Evolutionary conservation across 2,113 vertebrate genomes (phyloP).

Genomic region (Paradoxurus hermaphroditus): DNA sequence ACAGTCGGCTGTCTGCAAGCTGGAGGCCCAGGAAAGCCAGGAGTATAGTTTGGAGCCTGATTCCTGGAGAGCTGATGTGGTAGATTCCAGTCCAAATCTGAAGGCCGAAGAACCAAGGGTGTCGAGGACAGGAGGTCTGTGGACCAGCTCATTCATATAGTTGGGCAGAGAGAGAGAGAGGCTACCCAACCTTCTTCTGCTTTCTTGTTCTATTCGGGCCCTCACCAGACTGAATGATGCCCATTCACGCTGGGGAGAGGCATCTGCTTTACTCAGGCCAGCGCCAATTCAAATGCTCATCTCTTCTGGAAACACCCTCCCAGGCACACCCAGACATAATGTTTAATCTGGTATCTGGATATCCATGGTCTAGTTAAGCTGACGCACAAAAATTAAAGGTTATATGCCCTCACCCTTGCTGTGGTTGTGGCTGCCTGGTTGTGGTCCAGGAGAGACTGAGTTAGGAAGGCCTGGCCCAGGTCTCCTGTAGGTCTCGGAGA

Average conservation of each 20-base stretch:
- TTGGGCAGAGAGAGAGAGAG: background rate
- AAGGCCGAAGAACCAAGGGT: background rate
- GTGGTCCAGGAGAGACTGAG: background rate
- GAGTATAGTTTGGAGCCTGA: background rate
- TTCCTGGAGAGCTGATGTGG: background rate
- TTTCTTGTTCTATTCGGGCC: background rate
- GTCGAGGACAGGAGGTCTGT: background rate
- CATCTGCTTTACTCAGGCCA: background rate
- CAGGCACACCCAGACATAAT: background rate
- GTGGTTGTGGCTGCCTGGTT: background rate
- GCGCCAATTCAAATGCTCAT: background rate
- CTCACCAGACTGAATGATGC: background rate
- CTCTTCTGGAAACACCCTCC: background rate
- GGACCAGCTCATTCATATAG: background rate
- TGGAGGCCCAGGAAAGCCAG: background rate
- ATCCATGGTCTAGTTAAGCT: background rate
- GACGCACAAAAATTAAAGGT: background rate
- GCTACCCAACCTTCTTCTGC: background rate
- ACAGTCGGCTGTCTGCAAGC: background rate
- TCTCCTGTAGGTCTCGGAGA: background rate
- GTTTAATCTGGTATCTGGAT: background rate
- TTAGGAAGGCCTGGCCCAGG: background rate
- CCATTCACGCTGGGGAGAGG: background rate
- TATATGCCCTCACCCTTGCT: background rate
- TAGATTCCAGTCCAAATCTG: background rate